Conservation (phyloP, 2,888 invertebrate species). For the Ptychoptera contaminata region DNA sequence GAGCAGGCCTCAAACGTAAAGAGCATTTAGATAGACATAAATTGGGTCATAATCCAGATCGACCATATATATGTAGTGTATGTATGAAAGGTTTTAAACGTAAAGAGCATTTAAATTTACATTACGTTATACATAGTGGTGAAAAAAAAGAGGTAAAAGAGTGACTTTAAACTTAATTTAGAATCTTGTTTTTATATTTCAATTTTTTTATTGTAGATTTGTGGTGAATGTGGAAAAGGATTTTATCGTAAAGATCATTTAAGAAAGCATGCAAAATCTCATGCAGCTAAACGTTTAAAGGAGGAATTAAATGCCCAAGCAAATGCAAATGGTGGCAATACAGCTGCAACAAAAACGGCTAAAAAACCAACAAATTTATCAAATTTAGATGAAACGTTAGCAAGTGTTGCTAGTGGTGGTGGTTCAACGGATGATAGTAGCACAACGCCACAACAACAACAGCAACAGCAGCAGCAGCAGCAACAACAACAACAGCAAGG, state of each 20-base stretch:
- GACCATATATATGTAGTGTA: conserved; percentile 62
- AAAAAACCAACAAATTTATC: not conserved
- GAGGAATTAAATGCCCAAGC: conserved; percentile 36
- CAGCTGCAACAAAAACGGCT: not conserved
- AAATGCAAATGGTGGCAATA: not conserved
- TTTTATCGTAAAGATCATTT: conserved; percentile 69
- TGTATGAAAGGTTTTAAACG: conserved; percentile 68
- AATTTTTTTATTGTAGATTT: conserved; percentile 16
- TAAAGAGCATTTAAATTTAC: conserved; percentile 67
- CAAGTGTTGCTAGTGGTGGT: conserved; percentile 19
- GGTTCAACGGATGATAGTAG: conserved; percentile 14
- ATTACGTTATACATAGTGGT: conserved; percentile 71
- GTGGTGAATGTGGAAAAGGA: conserved; percentile 30
- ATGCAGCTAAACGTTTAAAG: conserved; percentile 57
- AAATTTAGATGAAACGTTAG: conserved; percentile 11
- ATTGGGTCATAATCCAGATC: conserved; percentile 64
- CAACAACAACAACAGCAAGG: not conserved
- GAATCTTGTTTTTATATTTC: conserved; percentile 1
- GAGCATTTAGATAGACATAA: conserved; percentile 67
- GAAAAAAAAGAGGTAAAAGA: conserved; percentile 54
- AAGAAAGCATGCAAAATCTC: conserved; percentile 63
- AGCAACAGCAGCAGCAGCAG: not conserved
- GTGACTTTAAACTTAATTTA: not conserved
- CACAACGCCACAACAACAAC: conserved; percentile 9
- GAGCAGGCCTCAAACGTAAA: conserved; percentile 60